Conservation (phyloP, 1,140 invertebrate species). For the Agrilus planipennis region DNA sequence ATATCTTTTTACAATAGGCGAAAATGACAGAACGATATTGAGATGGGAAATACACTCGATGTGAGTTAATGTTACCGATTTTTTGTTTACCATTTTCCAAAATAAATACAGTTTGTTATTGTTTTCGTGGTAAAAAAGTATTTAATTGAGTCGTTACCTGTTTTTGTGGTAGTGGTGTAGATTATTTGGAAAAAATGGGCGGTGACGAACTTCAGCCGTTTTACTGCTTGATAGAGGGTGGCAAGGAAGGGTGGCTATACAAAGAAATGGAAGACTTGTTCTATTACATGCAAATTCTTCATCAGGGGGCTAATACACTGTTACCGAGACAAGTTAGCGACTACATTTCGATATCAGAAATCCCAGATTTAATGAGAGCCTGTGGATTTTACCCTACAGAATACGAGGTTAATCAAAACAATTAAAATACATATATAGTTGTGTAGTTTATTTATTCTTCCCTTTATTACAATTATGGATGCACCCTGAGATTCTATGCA, state of each 20-base stretch:
- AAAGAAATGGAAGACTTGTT: slow-evolving; percentile 58
- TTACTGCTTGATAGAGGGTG: slow-evolving; percentile 44
- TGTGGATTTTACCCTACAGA: slow-evolving; percentile 61
- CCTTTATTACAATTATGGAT: background rate
- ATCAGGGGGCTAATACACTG: slow-evolving; percentile 53
- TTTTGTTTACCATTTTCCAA: no score
- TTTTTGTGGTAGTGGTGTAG: no score
- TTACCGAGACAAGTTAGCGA: slow-evolving; percentile 42
- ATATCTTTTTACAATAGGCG: slow-evolving; percentile 46
- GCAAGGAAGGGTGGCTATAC: slow-evolving; percentile 48
- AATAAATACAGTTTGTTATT: no score
- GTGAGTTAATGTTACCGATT: no score
- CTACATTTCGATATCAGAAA: slow-evolving; percentile 46
- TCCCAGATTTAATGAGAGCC: slow-evolving; percentile 60
- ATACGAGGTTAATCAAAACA: slow-evolving; percentile 44
- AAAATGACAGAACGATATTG: slow-evolving; percentile 40
- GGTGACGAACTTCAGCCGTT: slow-evolving; percentile 44
- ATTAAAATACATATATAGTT: no score
- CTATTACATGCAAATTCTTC: slow-evolving; percentile 59
- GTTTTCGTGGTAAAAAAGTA: no score
- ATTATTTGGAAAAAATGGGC: slow-evolving; percentile 37
- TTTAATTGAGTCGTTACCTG: no score
- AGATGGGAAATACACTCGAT: slow-evolving; percentile 47
- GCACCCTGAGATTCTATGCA: no score
- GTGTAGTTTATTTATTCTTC: background rate